These are phyloP conservation scores for Aphrocallistes beatrix DNA, from an alignment of 37 sponge, comb jelly and placozoan species.

Conservation along the genomic window DNA sequence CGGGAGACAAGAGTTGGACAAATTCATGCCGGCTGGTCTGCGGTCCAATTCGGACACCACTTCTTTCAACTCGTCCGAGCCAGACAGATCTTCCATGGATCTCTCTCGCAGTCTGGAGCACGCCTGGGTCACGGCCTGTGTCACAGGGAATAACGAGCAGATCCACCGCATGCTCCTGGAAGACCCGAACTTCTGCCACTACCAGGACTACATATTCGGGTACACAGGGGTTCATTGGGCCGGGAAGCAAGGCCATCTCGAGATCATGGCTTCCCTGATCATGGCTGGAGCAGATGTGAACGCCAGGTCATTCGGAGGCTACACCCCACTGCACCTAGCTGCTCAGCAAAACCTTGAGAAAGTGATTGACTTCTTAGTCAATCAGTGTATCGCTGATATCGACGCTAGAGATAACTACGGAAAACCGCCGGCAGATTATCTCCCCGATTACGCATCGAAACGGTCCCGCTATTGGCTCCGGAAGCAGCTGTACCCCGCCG, in stretches of 20 bases:
- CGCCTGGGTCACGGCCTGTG: conserved; percentile 11
- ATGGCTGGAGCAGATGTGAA: background rate
- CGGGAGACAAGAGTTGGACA: background rate
- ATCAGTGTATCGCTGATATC: background rate
- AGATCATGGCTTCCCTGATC: background rate
- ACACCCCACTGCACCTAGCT: background rate
- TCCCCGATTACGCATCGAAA: background rate
- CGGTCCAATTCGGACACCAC: background rate
- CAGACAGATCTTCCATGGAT: background rate
- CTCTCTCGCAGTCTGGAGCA: background rate
- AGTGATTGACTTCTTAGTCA: background rate
- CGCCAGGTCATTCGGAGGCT: background rate
- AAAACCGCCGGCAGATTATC: conserved; percentile 1
- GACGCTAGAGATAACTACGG: background rate
- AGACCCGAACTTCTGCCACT: conserved; percentile 11
- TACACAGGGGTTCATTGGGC: conserved; percentile 3
- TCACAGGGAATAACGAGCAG: background rate
- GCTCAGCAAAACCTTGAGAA: background rate
- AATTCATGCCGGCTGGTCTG: background rate
- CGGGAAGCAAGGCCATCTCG: background rate
- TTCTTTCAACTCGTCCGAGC: background rate
- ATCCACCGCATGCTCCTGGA: background rate
- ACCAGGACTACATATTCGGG: background rate
- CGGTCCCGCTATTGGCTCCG: background rate
- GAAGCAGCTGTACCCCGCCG: background rate